Percentiles rank a stretch among this genome's conserved stretches.
Conservation (phyloP, 2,888 invertebrate species). For the Bibio marci region DNA sequence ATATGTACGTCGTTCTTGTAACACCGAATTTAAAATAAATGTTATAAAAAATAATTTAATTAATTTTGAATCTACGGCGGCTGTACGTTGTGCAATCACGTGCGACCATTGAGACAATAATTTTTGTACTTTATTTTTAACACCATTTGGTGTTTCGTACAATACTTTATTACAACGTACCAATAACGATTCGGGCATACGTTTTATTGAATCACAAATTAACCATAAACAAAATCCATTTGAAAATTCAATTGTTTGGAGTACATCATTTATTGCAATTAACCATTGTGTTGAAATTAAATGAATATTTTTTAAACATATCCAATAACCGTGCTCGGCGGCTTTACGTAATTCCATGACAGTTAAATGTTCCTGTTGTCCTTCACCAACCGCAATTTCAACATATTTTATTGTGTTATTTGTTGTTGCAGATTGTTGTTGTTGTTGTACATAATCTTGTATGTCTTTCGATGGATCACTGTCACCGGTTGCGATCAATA, state of each 20-base stretch:
- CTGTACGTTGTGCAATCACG: constrained; percentile 14
- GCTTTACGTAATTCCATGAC: constrained; percentile 35
- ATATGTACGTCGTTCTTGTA: constrained; percentile 80
- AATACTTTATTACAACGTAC: constrained; percentile 65
- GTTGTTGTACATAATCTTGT: constrained; percentile 40
- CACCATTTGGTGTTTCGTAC: constrained; percentile 70
- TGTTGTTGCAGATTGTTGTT: constrained; percentile 23
- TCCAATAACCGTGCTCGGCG: constrained; percentile 49
- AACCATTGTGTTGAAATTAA: constrained; percentile 52
- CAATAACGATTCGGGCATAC: constrained; percentile 56
- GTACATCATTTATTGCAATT: constrained; percentile 45
- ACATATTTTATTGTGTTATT: constrained; percentile 33
- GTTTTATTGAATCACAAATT: constrained; percentile 63
- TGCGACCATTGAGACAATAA: constrained; percentile 54
- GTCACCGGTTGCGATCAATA: constrained; percentile 75
- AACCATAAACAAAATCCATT: constrained; percentile 65
- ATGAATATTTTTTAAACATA: constrained; percentile 68
- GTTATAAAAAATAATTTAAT: constrained; percentile 54
- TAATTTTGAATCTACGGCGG: constrained; percentile 30
- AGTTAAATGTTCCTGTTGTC: constrained; percentile 49
- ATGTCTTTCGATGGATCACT: constrained; percentile 81
- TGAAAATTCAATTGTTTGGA: constrained; percentile 32
- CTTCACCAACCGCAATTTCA: constrained; percentile 68
- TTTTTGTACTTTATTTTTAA: constrained; percentile 62
- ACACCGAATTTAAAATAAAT: constrained; percentile 75